Conservation (phyloP, 2,113 vertebrate species). For the Rhineura floridana region DNA sequence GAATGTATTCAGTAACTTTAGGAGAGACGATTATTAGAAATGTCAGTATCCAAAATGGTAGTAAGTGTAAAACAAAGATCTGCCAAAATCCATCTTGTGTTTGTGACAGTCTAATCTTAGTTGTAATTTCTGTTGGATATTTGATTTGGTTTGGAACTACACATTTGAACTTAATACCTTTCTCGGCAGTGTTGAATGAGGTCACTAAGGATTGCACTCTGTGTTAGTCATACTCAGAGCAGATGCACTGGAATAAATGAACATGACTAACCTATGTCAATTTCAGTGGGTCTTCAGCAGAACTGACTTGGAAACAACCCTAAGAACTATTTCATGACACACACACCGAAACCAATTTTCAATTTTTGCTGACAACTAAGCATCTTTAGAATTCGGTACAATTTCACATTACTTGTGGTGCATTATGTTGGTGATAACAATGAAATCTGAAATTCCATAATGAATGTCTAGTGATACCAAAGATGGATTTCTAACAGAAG, state of each 20-base stretch:
- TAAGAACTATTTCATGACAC: background rate
- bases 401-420: background rate
- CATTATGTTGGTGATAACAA: background rate
- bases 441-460: background rate
- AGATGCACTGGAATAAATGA: no score
- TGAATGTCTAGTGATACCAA: background rate
- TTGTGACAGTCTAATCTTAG: background rate
- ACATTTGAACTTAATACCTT: background rate
- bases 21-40: background rate
- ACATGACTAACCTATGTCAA: no score
- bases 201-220: background rate
- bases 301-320: background rate
- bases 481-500: background rate
- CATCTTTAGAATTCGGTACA: background rate
- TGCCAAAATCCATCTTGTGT: background rate
- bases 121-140: background rate
- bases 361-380: background rate
- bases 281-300: no score
- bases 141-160: background rate
- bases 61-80: background rate
- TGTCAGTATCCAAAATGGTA: background rate
- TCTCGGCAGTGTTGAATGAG: background rate
- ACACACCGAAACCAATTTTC: background rate
- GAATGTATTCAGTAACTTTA: slow-evolving; percentile 39
- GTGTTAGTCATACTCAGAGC: no score